Evolutionary conservation across 23 tunicate genomes (phyloP).

Genomic region (Ascidia mentula): DNA sequence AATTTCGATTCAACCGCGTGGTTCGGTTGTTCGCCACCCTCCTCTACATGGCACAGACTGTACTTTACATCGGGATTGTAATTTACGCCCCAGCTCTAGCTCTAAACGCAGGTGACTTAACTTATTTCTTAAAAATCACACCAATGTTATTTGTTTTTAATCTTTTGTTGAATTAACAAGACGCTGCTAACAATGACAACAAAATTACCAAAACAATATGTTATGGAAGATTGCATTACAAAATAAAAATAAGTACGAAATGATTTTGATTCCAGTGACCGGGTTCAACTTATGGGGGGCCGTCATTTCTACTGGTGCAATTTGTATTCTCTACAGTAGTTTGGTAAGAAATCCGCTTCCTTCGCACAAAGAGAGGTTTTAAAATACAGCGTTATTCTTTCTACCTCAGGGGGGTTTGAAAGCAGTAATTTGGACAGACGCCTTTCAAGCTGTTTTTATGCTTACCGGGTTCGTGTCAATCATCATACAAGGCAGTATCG

Average conservation of each 20-base stretch:
- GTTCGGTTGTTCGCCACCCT: conserved; percentile 23
- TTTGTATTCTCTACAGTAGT: conserved; percentile 45
- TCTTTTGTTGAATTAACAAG: no score
- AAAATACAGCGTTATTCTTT: no score
- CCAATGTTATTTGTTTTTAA: no score
- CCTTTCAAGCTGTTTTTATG: conserved; percentile 43
- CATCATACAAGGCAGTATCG: conserved; percentile 11
- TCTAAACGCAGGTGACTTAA: conserved; percentile 50
- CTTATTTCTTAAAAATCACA: no score
- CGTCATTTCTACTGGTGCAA: conserved; percentile 38
- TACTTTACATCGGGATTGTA: conserved; percentile 52
- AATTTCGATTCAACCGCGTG: conserved; percentile 45
- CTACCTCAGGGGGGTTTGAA: conserved; percentile 73
- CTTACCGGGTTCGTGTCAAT: conserved; percentile 32
- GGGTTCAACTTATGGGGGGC: conserved; percentile 62
- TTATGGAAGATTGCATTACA: no score
- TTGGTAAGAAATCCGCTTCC: conserved; percentile 4
- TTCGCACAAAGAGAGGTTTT: neutral
- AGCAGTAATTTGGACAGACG: conserved; percentile 76
- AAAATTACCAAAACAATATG: no score
- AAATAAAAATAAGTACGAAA: no score
- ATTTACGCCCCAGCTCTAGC: conserved; percentile 60
- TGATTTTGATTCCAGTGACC: conserved; percentile 24
- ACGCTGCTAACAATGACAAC: no score
- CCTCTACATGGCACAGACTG: conserved; percentile 34